Evolutionary conservation across 2,888 invertebrate genomes (phyloP), one percentile per base, ranked within the genome.

Genomic region (Oligia latruncula): DNA sequence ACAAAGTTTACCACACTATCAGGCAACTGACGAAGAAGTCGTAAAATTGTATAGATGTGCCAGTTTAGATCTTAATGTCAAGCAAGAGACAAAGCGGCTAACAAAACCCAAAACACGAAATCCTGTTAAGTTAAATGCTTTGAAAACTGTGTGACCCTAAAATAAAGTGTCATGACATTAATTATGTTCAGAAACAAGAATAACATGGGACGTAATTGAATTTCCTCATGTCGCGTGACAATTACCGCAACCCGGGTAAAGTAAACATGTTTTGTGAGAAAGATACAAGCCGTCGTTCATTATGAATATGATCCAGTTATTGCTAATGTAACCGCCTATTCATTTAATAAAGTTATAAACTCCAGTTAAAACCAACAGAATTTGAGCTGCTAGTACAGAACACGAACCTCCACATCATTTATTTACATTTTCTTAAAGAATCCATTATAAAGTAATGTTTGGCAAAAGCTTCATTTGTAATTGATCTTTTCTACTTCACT

Each of bases 21-120:
- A 78, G 46, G 76, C 88, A n/a, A 77, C 83, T 4, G 87, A 93
- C 46, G 84, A 84, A 70, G 79, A 91, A 80, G 81, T 87, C 58
- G 72, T 93, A 49, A 91, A 89, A 78, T 90, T 95, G 78, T 95
- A 93, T 84, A 91, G 88, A 86, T 88, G 85, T 79, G 87, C 87
- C 35, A 92, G 90, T 80, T 82, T 90, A 65, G 89, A 91, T 77
- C 52, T 83, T 43, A 80, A 80, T 52, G 80, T 84, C 71, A 78
- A 74, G 52, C 68, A 62, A 55, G 66, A 40, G 29, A 71, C 17
- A 67, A 83, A 65, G 70, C 74, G 17, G 11, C 68, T 46, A 66
- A 76, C 71, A 73, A 82, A 79, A 76, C 68, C 40, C 65, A 77
- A 75, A 43, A 46, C 49, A 76, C 60, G 20, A 43, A 80, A 80